phyloP scores from a whole-genome alignment of 2,888 invertebrate genomes.

The Lysandra bellargus region DNA sequence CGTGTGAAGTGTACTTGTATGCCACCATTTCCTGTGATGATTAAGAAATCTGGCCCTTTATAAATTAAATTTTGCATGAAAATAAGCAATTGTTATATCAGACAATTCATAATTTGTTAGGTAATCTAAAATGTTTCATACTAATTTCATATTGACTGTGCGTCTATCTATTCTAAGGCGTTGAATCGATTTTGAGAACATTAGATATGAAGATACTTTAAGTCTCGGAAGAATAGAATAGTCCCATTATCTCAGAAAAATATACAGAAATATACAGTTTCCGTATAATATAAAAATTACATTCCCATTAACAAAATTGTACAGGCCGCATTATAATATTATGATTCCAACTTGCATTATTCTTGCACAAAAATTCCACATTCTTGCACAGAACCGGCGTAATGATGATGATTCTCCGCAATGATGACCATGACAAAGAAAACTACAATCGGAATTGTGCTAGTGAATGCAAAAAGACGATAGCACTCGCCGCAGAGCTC shows the following conservation, averaged over 20 bases:
- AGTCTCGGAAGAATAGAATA: no score
- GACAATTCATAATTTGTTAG: neutral
- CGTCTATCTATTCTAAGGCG: no score
- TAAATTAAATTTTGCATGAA: neutral
- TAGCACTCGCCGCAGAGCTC: neutral
- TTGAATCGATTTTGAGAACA: no score
- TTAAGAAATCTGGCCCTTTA: neutral
- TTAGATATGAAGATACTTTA: no score
- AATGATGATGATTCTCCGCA: neutral
- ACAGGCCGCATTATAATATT: no score
- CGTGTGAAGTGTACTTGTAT: slow-evolving; percentile 16
- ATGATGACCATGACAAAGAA: slow-evolving; percentile 26
- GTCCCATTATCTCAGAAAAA: no score
- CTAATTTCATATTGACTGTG: no score
- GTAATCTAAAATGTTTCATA: neutral
- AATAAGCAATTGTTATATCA: neutral
- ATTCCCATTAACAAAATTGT: neutral
- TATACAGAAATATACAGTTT: no score
- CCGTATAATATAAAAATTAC: neutral
- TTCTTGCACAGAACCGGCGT: neutral
- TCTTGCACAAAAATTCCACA: no score
- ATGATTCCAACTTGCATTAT: neutral
- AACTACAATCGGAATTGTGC: slow-evolving; percentile 23
- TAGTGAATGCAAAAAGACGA: slow-evolving; percentile 12
- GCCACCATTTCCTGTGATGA: neutral